A percentile compares a stretch with the other conserved stretches of the same genome.
These are phyloP conservation scores for Petrophora chlorosata DNA, from an alignment of 2,888 invertebrate species.

Conservation along the genomic window DNA sequence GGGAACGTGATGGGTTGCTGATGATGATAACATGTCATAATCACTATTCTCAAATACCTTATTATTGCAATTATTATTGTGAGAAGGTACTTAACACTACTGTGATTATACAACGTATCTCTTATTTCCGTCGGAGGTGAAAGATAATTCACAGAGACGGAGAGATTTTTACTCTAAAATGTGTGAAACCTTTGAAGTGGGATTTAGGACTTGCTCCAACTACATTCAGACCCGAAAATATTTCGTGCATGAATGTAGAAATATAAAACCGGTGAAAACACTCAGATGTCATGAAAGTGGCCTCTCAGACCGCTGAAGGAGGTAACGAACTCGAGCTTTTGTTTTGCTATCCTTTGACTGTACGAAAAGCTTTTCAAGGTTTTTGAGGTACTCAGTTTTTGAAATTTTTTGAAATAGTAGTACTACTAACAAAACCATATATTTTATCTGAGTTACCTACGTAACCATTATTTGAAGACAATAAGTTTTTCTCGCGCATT, in stretches of 20 bases:
- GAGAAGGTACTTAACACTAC: too few relatives aligned
- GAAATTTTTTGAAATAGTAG: too few relatives aligned
- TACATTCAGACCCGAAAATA: constrained; percentile 15
- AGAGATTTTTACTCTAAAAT: constrained; percentile 3
- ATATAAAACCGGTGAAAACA: constrained; percentile 24
- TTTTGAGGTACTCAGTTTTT: constrained; percentile 21
- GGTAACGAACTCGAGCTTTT: constrained; percentile 53
- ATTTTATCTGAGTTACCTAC: too few relatives aligned
- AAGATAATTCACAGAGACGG: not conserved
- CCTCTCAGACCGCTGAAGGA: constrained; percentile 37
- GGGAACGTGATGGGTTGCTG: too few relatives aligned
- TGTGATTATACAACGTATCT: too few relatives aligned
- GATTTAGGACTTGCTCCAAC: constrained; percentile 2
- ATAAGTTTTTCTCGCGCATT: not conserved
- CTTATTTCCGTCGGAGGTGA: not conserved
- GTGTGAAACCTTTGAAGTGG: constrained; percentile 9
- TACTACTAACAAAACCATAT: too few relatives aligned
- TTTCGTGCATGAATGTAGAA: constrained; percentile 19
- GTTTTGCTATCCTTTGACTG: constrained; percentile 52
- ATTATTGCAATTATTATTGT: too few relatives aligned
- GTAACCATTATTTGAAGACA: too few relatives aligned
- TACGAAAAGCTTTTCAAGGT: constrained; percentile 40
- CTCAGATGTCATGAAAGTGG: constrained; percentile 26
- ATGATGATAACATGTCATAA: too few relatives aligned
- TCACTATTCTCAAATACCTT: too few relatives aligned